Percentiles rank a stretch among this genome's conserved stretches.
Evolutionary conservation across 2,113 vertebrate species (phyloP).

Genomic region (Scortum barcoo): DNA sequence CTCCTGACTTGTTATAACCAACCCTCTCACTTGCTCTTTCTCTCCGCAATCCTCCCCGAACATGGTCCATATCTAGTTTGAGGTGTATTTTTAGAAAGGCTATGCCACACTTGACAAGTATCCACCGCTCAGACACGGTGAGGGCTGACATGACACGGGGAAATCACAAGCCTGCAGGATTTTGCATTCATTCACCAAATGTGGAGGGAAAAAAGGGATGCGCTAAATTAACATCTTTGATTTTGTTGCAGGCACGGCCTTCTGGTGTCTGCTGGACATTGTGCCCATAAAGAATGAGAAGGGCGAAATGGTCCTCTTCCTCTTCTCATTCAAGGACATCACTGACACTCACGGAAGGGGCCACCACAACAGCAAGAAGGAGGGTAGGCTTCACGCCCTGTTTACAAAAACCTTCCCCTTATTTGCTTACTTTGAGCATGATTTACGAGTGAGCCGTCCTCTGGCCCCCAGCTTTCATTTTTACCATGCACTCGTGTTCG

Average conservation of each 20-base stretch:
- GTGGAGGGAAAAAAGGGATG: not conserved
- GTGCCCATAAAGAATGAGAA: conserved; percentile 98
- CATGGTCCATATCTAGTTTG: conserved; percentile 48
- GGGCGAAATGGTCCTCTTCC: conserved; percentile 96
- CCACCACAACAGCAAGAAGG: conserved; percentile 80
- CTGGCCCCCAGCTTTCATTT: conserved; percentile 54
- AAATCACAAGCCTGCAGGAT: conserved; percentile 14
- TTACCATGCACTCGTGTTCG: conserved; percentile 51
- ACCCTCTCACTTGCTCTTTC: conserved; percentile 35
- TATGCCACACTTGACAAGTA: conserved; percentile 23
- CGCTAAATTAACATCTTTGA: conserved; percentile 3
- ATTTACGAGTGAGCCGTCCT: conserved; percentile 49
- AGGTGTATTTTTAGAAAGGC: conserved; percentile 57
- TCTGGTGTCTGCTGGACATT: conserved; percentile 96
- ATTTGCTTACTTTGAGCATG: conserved; percentile 49
- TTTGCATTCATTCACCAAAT: not conserved
- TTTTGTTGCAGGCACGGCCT: conserved; percentile 85
- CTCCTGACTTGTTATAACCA: conserved; percentile 57
- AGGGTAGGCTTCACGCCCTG: conserved; percentile 81
- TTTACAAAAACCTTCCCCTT: not conserved
- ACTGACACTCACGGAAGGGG: conserved; percentile 87
- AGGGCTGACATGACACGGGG: conserved; percentile 12
- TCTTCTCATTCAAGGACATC: conserved; percentile 98
- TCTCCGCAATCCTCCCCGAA: conserved; percentile 36
- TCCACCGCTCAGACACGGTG: not conserved